phyloP scores from a whole-genome alignment of 1,140 invertebrate species.

The Eubasilissa regina region DNA sequence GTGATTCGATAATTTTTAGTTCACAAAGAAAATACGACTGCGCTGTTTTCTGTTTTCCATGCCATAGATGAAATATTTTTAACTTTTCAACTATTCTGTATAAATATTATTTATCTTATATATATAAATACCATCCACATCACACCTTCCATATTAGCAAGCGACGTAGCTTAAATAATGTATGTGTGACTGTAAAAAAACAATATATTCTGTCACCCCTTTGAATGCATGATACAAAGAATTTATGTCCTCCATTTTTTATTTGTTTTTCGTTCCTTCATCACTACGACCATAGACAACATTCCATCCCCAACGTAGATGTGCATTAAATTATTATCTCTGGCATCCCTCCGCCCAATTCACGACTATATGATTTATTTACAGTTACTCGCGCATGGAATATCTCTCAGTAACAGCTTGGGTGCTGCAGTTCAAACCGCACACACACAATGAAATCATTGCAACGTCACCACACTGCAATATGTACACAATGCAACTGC shows the following conservation, averaged over 20 bases:
- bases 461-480: not conserved
- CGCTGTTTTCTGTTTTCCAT: no score
- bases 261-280: not conserved
- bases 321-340: not conserved
- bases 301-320: not conserved
- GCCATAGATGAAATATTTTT: no score
- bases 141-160: no score
- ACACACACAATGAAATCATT: not conserved
- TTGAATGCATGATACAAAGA: conserved; percentile 21
- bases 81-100: no score
- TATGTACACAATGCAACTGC: no score
- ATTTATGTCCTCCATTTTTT: conserved; percentile 21
- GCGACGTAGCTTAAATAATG: no score
- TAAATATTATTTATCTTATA: no score
- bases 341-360: conserved; percentile 6
- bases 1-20: no score
- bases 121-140: no score
- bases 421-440: not conserved
- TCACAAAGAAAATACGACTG: no score
- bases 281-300: conserved; percentile 17
- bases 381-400: not conserved
- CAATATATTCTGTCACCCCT: conserved; percentile 20
- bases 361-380: not conserved
- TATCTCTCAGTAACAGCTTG: conserved; percentile 14
- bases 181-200: conserved; percentile 1